Conservation (phyloP, 1,140 invertebrate genomes). For the Zaprionus gabonicus region DNA sequence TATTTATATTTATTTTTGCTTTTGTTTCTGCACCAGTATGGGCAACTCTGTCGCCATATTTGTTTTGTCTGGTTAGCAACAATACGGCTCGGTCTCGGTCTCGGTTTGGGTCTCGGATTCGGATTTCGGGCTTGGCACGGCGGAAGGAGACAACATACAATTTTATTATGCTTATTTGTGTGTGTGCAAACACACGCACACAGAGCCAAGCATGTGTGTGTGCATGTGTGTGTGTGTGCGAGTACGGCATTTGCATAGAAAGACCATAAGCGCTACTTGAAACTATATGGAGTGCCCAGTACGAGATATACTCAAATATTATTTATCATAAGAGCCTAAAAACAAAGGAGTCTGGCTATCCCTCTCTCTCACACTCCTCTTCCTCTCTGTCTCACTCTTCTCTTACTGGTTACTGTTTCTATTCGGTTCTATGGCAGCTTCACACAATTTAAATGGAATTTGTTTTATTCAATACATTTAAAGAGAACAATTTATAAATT, state of each 20-base stretch:
- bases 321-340: slow-evolving; percentile 43
- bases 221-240: neutral
- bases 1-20: neutral
- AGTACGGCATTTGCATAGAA: slow-evolving; percentile 68
- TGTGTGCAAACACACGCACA: slow-evolving; percentile 14
- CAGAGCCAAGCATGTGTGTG: neutral
- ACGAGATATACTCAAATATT: slow-evolving; percentile 48
- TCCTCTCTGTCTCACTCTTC: neutral
- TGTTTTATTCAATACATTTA: slow-evolving; percentile 52
- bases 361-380: neutral
- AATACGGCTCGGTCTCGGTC: slow-evolving; percentile 38
- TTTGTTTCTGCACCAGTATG: neutral
- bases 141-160: slow-evolving; percentile 69
- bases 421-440: slow-evolving; percentile 17
- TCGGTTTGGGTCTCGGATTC: slow-evolving; percentile 25
- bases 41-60: slow-evolving; percentile 69
- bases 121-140: slow-evolving; percentile 47
- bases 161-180: slow-evolving; percentile 75
- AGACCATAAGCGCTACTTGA: slow-evolving; percentile 68
- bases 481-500: slow-evolving; percentile 40
- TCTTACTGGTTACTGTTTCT: neutral
- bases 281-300: slow-evolving; percentile 57
- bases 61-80: slow-evolving; percentile 58
- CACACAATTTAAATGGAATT: slow-evolving; percentile 61
- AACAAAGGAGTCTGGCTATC: slow-evolving; percentile 12